A percentile compares a stretch with the other conserved stretches of the same genome.
These are phyloP conservation scores for Ypsolopha scabrella DNA, from an alignment of 2,888 invertebrate genomes.

Conservation along the genomic window DNA sequence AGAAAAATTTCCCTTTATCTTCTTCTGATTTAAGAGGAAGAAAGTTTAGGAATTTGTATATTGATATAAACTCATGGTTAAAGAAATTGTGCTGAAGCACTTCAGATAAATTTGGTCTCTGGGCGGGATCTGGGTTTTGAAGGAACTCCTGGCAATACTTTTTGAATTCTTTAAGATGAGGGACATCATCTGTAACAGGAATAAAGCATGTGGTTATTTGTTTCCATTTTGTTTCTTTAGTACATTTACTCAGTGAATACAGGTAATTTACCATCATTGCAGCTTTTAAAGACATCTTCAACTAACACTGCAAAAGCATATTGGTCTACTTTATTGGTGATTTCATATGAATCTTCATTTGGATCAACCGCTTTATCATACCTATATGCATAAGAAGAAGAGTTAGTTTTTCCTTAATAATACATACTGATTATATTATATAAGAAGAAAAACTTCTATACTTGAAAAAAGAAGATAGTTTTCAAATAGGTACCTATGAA, in stretches of 20 bases:
- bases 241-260: not conserved
- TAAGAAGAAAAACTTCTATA: too few species aligned
- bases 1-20: constrained; percentile 85
- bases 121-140: constrained; percentile 73
- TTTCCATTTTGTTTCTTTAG: too few species aligned
- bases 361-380: constrained; percentile 80
- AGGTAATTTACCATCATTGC: constrained; percentile 59
- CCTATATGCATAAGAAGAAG: constrained; percentile 34
- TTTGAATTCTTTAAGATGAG: constrained; percentile 76
- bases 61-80: constrained; percentile 86
- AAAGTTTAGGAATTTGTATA: constrained; percentile 86
- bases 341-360: constrained; percentile 72
- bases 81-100: constrained; percentile 82
- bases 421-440: too few species aligned
- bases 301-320: constrained; percentile 83
- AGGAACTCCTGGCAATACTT: constrained; percentile 77
- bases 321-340: constrained; percentile 76
- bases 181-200: constrained; percentile 72
- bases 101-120: constrained; percentile 76
- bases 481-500: constrained; percentile 49
- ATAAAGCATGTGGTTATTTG: not conserved
- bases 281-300: constrained; percentile 76
- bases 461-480: constrained; percentile 7
- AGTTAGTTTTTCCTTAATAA: too few species aligned
- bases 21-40: constrained; percentile 82